Evolutionary conservation across 1,140 invertebrate species (phyloP), one percentile per base, ranked within the genome.

Genomic region (Bombus waltoni): DNA sequence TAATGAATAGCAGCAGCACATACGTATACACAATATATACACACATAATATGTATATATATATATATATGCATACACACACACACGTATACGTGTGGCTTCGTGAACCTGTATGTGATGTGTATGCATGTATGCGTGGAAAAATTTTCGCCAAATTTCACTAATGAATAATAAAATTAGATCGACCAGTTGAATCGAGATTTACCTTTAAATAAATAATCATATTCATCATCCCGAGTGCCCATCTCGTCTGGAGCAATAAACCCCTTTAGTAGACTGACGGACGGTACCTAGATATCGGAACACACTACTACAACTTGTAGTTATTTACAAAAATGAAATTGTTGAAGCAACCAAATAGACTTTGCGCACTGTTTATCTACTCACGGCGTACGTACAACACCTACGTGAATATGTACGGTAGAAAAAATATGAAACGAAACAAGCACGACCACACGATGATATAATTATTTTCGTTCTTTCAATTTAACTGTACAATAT

Each of bases 191-290:
- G 57, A 40, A 22, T 38, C 8, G 25, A n/a, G n/a, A 78, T 87
- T 90, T 97, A 99, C 99, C 99, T 99, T 99, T 99, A 96, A 99
- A 99, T 95, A 99, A 97, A 97, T 99, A 99, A 97, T 99, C 99
- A 96, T 99, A 99, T 96, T 99, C 99, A 96, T 99, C 99, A 96
- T 99, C 99, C 96, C 98, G 98, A 96, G 98, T 98, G 95, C 98
- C 98, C 98, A 98, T 99, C 96, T 97, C 97, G 95, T 91, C 83
- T 75, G 86, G 91, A 90, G 88, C 84, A 90, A 93, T 71, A 86
- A 90, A 87, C 82, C 88, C 86, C 87, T 88, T 85, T 77, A 81
- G 47, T 86, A 71, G 86, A 81, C 28, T 83, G 80, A 90, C 81
- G 87, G 89, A 85, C 74, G 85, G 62, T 91, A 65, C 25, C 78